These are phyloP conservation scores for Gopherus flavomarginatus DNA, from an alignment of 2,113 vertebrate species.

Conservation along the genomic window DNA sequence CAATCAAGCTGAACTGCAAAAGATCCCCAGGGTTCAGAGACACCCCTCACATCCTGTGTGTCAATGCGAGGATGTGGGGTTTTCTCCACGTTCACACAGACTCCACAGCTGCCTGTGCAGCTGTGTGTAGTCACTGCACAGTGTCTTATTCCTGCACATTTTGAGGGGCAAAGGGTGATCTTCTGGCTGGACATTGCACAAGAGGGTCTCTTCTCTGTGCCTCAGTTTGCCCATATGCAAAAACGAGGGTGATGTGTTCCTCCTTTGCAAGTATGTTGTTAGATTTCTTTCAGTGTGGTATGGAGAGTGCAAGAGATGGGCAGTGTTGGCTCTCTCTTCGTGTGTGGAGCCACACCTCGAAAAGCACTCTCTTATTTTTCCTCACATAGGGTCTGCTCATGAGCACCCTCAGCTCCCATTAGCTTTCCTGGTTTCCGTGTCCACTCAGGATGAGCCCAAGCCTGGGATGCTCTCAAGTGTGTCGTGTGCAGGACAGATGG, in stretches of 20 bases:
- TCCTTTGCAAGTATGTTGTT: background rate
- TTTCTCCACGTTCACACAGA: background rate
- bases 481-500: rapidly evolving
- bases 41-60: background rate
- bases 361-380: background rate
- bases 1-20: background rate
- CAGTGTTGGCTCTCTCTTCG: background rate
- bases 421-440: background rate
- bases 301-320: background rate
- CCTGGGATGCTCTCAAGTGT: background rate
- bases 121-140: background rate
- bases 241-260: background rate
- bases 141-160: background rate
- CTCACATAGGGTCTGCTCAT: rapidly evolving
- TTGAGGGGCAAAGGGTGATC: background rate
- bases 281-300: background rate
- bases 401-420: background rate
- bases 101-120: background rate
- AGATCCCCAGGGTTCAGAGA: too few relatives aligned
- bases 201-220: background rate
- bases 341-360: background rate
- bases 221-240: background rate
- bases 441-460: background rate
- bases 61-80: background rate
- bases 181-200: background rate